These are phyloP conservation scores for Caenorhabditis latens DNA, from an alignment of 1,140 invertebrate species.

Conservation along the genomic window DNA sequence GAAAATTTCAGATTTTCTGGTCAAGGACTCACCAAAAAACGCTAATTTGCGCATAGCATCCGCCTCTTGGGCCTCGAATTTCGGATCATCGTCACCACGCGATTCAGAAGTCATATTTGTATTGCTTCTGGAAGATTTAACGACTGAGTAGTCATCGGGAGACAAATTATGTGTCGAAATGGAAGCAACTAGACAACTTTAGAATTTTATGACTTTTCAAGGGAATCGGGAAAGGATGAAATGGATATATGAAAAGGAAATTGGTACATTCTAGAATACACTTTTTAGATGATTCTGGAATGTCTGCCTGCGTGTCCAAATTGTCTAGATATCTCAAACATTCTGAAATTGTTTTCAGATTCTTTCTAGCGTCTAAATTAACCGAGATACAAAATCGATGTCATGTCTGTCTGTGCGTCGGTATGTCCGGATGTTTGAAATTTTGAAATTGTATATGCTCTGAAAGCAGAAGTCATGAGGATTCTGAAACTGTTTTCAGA, in stretches of 20 bases:
- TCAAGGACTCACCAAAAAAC: not conserved
- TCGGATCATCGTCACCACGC: slow-evolving; percentile 10
- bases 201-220: slow-evolving; percentile 25
- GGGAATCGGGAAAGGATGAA: not conserved
- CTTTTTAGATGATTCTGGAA: not conserved
- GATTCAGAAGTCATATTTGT: slow-evolving; percentile 23
- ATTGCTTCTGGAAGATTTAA: not conserved
- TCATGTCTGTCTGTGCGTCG: no score
- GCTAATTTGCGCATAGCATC: slow-evolving; percentile 45
- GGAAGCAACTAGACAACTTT: slow-evolving; percentile 5
- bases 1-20: not conserved
- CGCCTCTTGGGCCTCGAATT: slow-evolving; percentile 36
- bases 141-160: slow-evolving; percentile 11
- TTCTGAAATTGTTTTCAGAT: no score
- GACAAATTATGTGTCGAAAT: slow-evolving; percentile 34
- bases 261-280: not conserved
- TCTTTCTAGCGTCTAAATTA: no score
- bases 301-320: not conserved
- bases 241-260: not conserved
- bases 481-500: no score
- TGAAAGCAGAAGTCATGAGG: no score
- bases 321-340: no score
- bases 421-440: no score
- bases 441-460: no score
- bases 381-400: no score